A percentile compares a stretch with the other conserved stretches of the same genome.
Conservation (phyloP, 2,888 invertebrate species). For the Molorchus minor region DNA sequence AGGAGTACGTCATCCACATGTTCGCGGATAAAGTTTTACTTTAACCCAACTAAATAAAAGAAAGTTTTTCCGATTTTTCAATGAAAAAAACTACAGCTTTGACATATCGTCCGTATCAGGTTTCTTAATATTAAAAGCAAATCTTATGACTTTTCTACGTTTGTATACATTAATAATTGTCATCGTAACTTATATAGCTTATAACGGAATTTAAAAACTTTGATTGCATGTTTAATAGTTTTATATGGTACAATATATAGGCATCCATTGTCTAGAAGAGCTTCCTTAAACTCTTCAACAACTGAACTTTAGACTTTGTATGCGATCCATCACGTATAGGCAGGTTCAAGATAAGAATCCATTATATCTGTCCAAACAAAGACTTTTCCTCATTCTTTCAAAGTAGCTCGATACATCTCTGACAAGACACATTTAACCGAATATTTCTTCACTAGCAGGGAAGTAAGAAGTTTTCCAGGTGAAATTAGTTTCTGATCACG, state of each 20-base stretch:
- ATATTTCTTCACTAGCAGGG: neutral
- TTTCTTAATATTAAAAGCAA: neutral
- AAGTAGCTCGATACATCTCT: neutral
- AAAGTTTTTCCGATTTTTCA: neutral
- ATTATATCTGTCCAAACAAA: neutral
- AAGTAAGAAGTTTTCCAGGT: constrained; percentile 9
- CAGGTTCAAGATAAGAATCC: neutral
- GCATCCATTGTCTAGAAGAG: neutral
- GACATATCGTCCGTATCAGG: no score
- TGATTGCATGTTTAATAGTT: neutral
- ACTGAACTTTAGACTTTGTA: no score
- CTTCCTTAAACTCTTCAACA: neutral
- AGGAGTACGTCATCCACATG: neutral
- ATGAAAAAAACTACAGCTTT: no score
- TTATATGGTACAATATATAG: neutral
- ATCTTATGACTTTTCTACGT: neutral
- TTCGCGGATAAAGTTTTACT: constrained; percentile 13
- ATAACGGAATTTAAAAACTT: neutral
- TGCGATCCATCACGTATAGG: no score
- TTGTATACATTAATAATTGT: neutral
- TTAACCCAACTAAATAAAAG: neutral
- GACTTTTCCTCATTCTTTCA: neutral
- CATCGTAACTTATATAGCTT: neutral
- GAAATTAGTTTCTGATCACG: constrained; percentile 15
- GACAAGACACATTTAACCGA: neutral